These are phyloP conservation scores for Pseudolaguvia tuberculata DNA, from an alignment of 2,113 vertebrate species.

Conservation along the genomic window DNA sequence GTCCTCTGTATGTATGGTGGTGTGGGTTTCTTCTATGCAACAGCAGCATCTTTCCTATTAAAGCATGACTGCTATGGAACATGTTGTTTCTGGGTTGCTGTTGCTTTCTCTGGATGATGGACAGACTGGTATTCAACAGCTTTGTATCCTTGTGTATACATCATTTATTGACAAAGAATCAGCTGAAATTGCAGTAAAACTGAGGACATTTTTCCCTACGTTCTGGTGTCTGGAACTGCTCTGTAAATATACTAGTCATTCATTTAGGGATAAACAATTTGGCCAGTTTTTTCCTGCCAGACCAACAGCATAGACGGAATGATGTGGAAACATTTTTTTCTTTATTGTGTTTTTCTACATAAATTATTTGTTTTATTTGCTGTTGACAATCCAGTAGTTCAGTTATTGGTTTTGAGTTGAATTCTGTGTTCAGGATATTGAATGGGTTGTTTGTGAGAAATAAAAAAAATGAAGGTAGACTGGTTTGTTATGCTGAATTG, in stretches of 20 bases:
- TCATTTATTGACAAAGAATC: conserved; percentile 56
- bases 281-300: conserved; percentile 60
- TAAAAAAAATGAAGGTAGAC: background rate
- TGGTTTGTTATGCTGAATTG: background rate
- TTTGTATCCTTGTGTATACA: conserved; percentile 58
- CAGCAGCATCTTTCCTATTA: conserved; percentile 47
- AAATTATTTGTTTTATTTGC: background rate
- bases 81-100: conserved; percentile 51
- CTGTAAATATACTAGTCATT: conserved; percentile 57
- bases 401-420: background rate
- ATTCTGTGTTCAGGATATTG: background rate
- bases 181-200: conserved; percentile 54
- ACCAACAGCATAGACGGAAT: conserved; percentile 54
- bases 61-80: conserved; percentile 39
- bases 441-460: background rate
- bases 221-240: conserved; percentile 49
- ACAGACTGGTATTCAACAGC: conserved; percentile 47
- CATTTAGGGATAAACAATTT: conserved; percentile 65
- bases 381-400: background rate
- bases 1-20: conserved; percentile 27
- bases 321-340: conserved; percentile 53
- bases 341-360: background rate
- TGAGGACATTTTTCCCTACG: conserved; percentile 42
- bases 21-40: conserved; percentile 10
- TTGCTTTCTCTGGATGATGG: conserved; percentile 46